Conservation (phyloP, 2,113 vertebrate genomes). For the Pleuronectes platessa region DNA sequence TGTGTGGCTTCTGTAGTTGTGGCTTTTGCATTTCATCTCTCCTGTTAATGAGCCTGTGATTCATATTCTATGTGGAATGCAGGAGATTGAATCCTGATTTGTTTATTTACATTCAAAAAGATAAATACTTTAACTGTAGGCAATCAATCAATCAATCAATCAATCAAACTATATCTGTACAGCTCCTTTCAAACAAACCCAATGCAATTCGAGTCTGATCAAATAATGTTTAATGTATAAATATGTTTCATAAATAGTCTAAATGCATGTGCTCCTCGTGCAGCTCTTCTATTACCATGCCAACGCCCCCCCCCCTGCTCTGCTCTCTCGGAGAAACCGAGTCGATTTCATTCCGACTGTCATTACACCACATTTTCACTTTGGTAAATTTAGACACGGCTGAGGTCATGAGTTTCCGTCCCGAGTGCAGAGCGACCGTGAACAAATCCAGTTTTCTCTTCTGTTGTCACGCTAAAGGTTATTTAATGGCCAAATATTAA, state of each 20-base stretch:
- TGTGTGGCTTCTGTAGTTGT: too few species aligned
- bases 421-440: background rate
- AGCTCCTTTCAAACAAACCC: too few species aligned
- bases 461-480: background rate
- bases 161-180: too few species aligned
- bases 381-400: constrained; percentile 1
- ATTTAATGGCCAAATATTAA: background rate
- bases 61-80: too few species aligned
- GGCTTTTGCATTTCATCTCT: too few species aligned
- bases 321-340: background rate
- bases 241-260: background rate
- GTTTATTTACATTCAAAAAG: too few species aligned
- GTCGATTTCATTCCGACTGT: background rate
- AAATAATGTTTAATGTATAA: too few species aligned
- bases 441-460: background rate
- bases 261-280: background rate
- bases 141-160: too few species aligned
- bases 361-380: background rate
- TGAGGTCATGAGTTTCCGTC: background rate
- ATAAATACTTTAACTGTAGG: too few species aligned
- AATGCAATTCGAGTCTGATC: too few species aligned
- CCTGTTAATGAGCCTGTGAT: too few species aligned
- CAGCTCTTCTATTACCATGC: background rate
- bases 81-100: too few species aligned
- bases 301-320: background rate